Conservation (phyloP, 2,888 invertebrate genomes). For the Geophilus truncorum region DNA sequence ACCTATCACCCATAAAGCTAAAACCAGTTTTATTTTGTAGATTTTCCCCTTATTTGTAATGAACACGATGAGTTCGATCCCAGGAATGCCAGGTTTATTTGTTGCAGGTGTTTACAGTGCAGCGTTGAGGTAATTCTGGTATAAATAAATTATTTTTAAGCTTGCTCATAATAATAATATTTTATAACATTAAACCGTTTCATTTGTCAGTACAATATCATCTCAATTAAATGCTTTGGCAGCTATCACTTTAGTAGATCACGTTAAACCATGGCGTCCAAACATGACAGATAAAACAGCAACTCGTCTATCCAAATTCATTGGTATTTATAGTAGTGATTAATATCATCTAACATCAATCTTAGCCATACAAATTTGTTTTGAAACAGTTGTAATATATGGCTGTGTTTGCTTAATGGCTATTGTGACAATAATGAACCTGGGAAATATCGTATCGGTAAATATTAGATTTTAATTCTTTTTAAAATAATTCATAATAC, state of each 20-base stretch:
- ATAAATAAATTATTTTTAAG: too few relatives aligned
- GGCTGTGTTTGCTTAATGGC: not conserved
- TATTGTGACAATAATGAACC: not conserved
- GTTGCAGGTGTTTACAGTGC: conserved; percentile 94
- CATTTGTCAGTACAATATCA: conserved; percentile 81
- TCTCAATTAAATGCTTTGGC: conserved; percentile 91
- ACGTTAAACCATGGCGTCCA: conserved; percentile 72
- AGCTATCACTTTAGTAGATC: conserved; percentile 84
- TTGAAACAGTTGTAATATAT: too few relatives aligned
- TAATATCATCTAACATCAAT: too few relatives aligned
- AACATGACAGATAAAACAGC: too few relatives aligned
- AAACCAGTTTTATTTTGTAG: conserved; percentile 57
- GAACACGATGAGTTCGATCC: conserved; percentile 66
- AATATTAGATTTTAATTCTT: not conserved
- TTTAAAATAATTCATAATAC: too few relatives aligned
- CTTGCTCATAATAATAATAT: too few relatives aligned
- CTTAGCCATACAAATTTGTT: too few relatives aligned
- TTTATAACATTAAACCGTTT: not conserved
- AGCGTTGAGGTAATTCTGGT: conserved; percentile 80
- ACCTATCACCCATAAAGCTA: too few relatives aligned
- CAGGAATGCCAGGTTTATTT: conserved; percentile 84
- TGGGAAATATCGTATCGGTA: not conserved
- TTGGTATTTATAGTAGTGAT: too few relatives aligned
- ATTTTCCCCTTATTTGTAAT: conserved; percentile 86
- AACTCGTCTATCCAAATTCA: conserved; percentile 60